A percentile compares a stretch with the other conserved stretches of the same genome.
phyloP scores from a whole-genome alignment of 2,888 invertebrate genomes.

The Scotopteryx bipunctaria region DNA sequence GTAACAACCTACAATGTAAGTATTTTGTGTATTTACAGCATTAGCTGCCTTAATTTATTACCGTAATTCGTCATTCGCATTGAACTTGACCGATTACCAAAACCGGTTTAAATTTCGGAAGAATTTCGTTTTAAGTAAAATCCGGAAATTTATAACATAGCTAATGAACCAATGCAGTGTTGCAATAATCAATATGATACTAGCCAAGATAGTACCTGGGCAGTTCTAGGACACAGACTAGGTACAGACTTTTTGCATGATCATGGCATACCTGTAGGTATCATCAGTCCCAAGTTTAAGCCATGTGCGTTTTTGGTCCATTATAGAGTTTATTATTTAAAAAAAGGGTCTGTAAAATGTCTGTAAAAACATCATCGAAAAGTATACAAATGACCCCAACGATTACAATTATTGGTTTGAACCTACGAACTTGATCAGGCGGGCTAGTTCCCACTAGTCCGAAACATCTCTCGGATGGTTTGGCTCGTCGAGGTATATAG shows the following conservation, averaged over 20 bases:
- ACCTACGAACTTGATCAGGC: background rate
- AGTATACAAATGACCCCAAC: background rate
- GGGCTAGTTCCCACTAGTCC: background rate
- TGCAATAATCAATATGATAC: constrained; percentile 1
- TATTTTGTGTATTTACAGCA: too few relatives aligned
- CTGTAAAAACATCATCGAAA: too few relatives aligned
- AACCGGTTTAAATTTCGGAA: constrained; percentile 40
- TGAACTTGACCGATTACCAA: constrained; percentile 53
- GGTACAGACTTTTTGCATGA: too few relatives aligned
- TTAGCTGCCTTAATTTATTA: background rate
- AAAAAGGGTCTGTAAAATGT: too few relatives aligned
- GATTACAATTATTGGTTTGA: background rate
- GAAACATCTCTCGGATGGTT: constrained; percentile 24
- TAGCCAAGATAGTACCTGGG: too few relatives aligned
- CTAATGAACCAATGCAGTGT: constrained; percentile 8
- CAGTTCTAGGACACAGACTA: too few relatives aligned
- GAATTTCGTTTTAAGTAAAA: constrained; percentile 31
- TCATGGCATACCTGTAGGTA: too few relatives aligned
- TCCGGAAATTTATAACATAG: constrained; percentile 33
- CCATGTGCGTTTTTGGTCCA: too few relatives aligned
- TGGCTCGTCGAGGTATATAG: constrained; percentile 63
- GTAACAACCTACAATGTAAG: too few relatives aligned
- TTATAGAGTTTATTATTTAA: too few relatives aligned
- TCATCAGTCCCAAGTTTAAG: too few relatives aligned
- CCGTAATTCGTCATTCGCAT: constrained; percentile 25